Evolutionary conservation across 2,888 invertebrate genomes (phyloP), one percentile per base, ranked within the genome.

Genomic region (Bellardia bayeri): DNA sequence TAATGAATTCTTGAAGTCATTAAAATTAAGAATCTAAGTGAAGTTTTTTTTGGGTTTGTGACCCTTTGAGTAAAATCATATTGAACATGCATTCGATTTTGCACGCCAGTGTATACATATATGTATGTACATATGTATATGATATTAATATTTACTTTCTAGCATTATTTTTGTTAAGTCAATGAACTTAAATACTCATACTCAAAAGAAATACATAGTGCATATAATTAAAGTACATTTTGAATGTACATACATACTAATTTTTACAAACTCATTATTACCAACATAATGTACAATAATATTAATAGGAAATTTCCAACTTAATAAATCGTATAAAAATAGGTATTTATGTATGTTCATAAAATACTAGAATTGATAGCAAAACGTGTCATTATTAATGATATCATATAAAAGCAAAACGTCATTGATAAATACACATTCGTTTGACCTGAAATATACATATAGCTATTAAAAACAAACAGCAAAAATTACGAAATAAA

Each of bases 351-450:
- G 3, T 37, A 37, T 37, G 23, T 42, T 13, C 66, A 13, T 14
- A 13, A 68, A 68, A 16, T 49, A 49, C 23, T 45, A 2, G 16
- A 66, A 66, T 54, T 54, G 16, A 66, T 8, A 8, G n/a, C 40
- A 64, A 40, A 42, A 16, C 13, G 4, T 66, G 33, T 4, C 49
- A 49, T 14, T 23, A 68, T 68, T 68, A 68, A 49, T 68, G n/a
- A 68, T 37, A 33, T 64, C 11, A 40, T 11, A 45, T 23, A 51
- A 33, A 5, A 56, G 14, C 3, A 72, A 66, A 66, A 33, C 66
- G 66, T 56, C 66, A 64, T 16, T 30, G 40, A 51, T 76, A 76
- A 76, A 66, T 64, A 66, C 9, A 45, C 54, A 78, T 30, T 61
- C 7, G 61, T 61, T 68, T 56, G 56, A 56, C 66, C 45, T 33